Conservation (phyloP, 2,113 vertebrate genomes). For the Pituophis catenifer region DNA sequence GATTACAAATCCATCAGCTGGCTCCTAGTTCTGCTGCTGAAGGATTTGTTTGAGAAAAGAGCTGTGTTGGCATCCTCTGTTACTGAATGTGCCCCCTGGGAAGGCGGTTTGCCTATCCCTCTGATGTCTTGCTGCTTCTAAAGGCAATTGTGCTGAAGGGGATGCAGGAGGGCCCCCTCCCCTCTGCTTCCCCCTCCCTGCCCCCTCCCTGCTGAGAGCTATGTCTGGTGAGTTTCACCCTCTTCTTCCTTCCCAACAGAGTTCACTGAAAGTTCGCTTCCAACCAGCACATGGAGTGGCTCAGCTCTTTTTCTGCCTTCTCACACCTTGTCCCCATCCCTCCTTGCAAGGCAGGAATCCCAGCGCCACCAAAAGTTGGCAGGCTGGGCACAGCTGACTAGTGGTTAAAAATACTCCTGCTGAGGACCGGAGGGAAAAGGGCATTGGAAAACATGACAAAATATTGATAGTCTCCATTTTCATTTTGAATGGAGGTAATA, state of each 20-base stretch:
- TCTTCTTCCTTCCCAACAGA: slow-evolving; percentile 67
- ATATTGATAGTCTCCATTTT: not conserved
- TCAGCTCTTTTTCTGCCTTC: slow-evolving; percentile 88
- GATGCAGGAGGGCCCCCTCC: slow-evolving; percentile 50
- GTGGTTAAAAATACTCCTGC: slow-evolving; percentile 39
- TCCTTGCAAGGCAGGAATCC: slow-evolving; percentile 80
- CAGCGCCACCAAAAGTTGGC: slow-evolving; percentile 69
- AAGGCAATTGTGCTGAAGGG: slow-evolving; percentile 67
- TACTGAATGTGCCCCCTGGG: slow-evolving; percentile 71
- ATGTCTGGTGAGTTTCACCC: slow-evolving; percentile 35
- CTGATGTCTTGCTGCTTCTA: slow-evolving; percentile 71
- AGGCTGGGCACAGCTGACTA: slow-evolving; percentile 33
- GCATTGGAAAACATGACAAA: not conserved
- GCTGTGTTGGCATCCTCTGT: slow-evolving; percentile 64
- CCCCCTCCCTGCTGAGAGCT: not conserved
- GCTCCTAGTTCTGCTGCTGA: slow-evolving; percentile 60
- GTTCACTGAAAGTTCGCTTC: slow-evolving; percentile 97
- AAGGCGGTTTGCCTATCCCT: slow-evolving; percentile 70
- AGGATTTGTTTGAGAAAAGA: slow-evolving; percentile 63
- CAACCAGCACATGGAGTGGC: slow-evolving; percentile 85
- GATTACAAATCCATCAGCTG: slow-evolving; percentile 61
- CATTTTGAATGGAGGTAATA: not conserved
- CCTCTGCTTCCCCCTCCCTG: not conserved
- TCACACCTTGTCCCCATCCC: slow-evolving; percentile 81
- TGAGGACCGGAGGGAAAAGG: slow-evolving; percentile 9